phyloP scores from a whole-genome alignment of 2,888 invertebrate genomes.

The Microdon myrmicae region DNA sequence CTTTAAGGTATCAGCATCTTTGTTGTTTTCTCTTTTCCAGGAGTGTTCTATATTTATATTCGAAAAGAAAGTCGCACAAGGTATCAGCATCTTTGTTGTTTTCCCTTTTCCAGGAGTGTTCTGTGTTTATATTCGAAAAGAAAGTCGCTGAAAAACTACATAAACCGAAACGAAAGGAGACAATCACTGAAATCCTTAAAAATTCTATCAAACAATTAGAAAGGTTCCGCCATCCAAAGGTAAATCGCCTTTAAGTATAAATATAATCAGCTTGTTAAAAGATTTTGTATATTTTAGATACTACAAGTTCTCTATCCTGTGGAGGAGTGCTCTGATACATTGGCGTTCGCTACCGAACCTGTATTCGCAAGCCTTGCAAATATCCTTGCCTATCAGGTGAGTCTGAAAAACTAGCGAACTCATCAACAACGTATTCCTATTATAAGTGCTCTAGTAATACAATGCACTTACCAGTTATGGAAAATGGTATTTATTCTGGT shows the following conservation, averaged over 20 bases:
- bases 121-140: slow-evolving; percentile 94
- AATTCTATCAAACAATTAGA: slow-evolving; percentile 83
- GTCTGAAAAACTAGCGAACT: too few species aligned
- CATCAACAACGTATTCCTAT: too few species aligned
- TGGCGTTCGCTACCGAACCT: slow-evolving; percentile 95
- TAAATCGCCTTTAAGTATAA: slow-evolving; percentile 50
- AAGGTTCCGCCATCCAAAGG: slow-evolving; percentile 85
- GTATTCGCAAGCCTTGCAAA: slow-evolving; percentile 90
- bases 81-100: slow-evolving; percentile 22
- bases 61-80: slow-evolving; percentile 90
- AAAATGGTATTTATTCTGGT: too few species aligned
- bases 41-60: slow-evolving; percentile 93
- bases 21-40: slow-evolving; percentile 69
- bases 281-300: slow-evolving; percentile 63
- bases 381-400: slow-evolving; percentile 84
- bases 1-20: too few species aligned
- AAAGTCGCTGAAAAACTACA: slow-evolving; percentile 90
- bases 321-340: slow-evolving; percentile 85
- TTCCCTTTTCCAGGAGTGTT: slow-evolving; percentile 80
- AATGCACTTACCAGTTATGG: too few species aligned
- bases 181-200: slow-evolving; percentile 88
- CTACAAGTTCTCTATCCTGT: slow-evolving; percentile 76
- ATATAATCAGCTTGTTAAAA: slow-evolving; percentile 3
- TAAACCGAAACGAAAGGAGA: slow-evolving; percentile 90
- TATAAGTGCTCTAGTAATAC: too few species aligned